Base-by-base conservation (phyloP, 92 coral and sea anemone genomes). In the Phymanthus crucifer region DNA sequence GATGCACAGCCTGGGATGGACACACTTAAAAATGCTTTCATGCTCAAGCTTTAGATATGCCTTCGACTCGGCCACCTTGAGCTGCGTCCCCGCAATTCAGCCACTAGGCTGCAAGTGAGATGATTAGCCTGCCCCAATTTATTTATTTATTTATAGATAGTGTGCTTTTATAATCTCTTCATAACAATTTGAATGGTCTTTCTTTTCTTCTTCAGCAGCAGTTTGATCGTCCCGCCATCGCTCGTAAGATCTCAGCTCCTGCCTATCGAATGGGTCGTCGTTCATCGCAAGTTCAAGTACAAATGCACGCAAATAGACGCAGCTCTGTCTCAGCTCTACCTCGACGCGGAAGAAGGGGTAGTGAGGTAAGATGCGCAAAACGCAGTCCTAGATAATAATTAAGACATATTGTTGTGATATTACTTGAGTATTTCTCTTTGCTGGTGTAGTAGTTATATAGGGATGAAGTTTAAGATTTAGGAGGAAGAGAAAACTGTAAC, bases 281-380 rank as follows among this genome's bases (percentile, higher is more conserved):
- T 40, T 66, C 66, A 13, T 83, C 88, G 27, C 33, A 73, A 27
- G 75, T 76, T 75, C 64, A 69, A 16, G 56, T 43, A 18, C 77
- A 40, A 17, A 72, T 45, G 35, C 27, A 67, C 6, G 76, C 79
- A 21, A 77, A 71, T 2, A 75, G 92, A 76, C 78, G 89, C 32
- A 66, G 82, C 33, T 83, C 88, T n/a, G 86, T 88, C 40, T 85
- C 83, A 47, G 73, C 70, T 11, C 48, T 75, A 19, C 92, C 89
- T 32, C 79, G 88, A 71, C 85, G 92, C 40, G 79, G 54, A 66
- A 61, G 88, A 65, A 81, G 91, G 47, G 88, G 88, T 18, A 88
- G 92, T 66, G 92, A 88, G 92, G 92, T 88, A 46, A 61, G 90
- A n/a, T n/a, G n/a, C n/a, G n/a, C n/a, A n/a, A n/a, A n/a, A n/a